Conservation (phyloP, 2,113 vertebrate species). For the Callopanchax toddi region DNA sequence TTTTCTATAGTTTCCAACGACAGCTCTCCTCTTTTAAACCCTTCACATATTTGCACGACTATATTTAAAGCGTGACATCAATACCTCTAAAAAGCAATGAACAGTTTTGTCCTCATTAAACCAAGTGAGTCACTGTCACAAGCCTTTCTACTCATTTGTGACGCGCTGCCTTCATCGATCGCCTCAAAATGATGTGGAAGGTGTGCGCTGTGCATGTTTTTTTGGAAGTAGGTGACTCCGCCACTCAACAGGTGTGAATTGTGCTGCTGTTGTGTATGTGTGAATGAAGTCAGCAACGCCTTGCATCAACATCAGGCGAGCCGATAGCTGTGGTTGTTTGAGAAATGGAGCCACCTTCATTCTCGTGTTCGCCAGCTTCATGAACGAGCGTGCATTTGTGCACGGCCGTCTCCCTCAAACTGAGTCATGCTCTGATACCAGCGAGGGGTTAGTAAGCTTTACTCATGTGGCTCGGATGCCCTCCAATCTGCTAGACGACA, state of each 20-base stretch:
- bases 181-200: constrained; percentile 13
- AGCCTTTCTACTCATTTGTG: constrained; percentile 41
- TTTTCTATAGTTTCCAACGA: constrained; percentile 1
- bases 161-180: constrained; percentile 1
- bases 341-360: background rate
- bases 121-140: constrained; percentile 46
- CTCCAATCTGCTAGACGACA: constrained; percentile 54
- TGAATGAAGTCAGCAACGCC: constrained; percentile 33
- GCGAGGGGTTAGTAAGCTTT: constrained; percentile 41
- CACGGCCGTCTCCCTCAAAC: constrained; percentile 35
- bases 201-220: constrained; percentile 12
- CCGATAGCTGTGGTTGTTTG: background rate
- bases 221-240: constrained; percentile 1
- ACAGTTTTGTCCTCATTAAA: constrained; percentile 22
- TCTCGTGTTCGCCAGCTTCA: constrained; percentile 14
- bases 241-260: constrained; percentile 12
- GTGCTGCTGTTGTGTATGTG: constrained; percentile 22
- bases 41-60: constrained; percentile 19
- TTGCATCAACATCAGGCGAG: background rate
- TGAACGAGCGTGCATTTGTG: constrained; percentile 37
- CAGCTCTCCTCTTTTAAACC: background rate
- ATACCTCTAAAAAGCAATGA: constrained; percentile 26
- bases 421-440: constrained; percentile 59
- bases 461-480: constrained; percentile 49
- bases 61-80: constrained; percentile 49